Evolutionary conservation across 2,113 vertebrate genomes (phyloP), one percentile per base, ranked within the genome.

Genomic region (Fregata magnificens): DNA sequence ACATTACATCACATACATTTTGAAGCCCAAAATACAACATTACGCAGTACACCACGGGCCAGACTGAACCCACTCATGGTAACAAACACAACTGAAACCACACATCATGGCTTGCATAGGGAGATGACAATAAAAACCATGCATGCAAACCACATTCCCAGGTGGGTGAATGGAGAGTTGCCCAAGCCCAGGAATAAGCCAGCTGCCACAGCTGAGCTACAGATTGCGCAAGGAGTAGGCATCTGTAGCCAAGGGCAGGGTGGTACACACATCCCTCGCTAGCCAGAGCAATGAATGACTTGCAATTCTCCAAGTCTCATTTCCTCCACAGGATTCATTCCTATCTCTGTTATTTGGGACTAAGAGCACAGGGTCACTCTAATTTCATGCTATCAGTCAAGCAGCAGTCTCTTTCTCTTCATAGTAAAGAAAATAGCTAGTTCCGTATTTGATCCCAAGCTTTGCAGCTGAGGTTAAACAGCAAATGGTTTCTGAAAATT

Each of bases 381-480:
- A 62, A 91, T 85, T 94, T 76, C 82, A 83, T 22, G 50, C 85
- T 55, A 62, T 55, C 92, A 58, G 15, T 81, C 88, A 88, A 84
- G 83, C 73, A 53, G 36, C 84, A 92, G 53, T 31, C 81, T 82
- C 81, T 47, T 61, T 62, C 70, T 89, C 84, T 69, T 69, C 88
- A 73, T 2, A 70, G 21, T 16, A 63, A 88, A 92, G 84, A 84
- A 56, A 91, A 91, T 25, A 65, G 71, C 38, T 38, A 38, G 25
- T 29, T 93, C 90, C 82, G 8, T 79, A 69, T 59, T 86, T 5
- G 9, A 94, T 52, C 29, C 34, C 40, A 58, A 26, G 77, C 21
- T 71, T 95, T 90, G 90, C 62, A 78, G 81, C 34, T 32, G 58
- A 91, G 55, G 88, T 96, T 97, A 93, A 83, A 62, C 10, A 71